Evolutionary conservation across 2,888 invertebrate species (phyloP), one percentile per base, ranked within the genome.

Genomic region (Dryobotodes eremita): DNA sequence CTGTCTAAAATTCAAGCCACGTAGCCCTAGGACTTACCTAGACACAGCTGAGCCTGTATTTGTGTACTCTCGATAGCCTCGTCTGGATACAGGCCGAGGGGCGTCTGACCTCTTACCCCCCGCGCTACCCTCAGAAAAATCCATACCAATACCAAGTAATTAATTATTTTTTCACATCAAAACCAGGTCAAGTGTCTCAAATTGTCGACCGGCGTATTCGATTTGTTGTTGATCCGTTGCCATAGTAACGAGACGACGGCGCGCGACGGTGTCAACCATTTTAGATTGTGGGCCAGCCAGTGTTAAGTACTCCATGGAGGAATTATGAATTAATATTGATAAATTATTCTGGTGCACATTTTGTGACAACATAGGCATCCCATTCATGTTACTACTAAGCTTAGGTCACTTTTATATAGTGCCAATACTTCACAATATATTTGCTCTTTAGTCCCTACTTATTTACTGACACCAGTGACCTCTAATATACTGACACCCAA

Each of bases 101-200:
- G 92, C 92, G 80, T 94, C 95, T 42, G 92, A 78, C 76, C 95
- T 92, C 75, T 93, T 93, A 71, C 91, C 91, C 86, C 92, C 94
- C 86, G 91, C 91, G 61, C 93, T 94, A 88, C 93, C 92, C 77
- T 96, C 96, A 83, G 95, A 95, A 95, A 93, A 96, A 96, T 96
- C 96, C 97, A 96, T 96, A 96, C 91, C 75, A 82, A 80, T 69
- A 79, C 64, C 66, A 75, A 80, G 53, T 87, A 88, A 89, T 88
- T 89, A 89, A 65, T 78, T 92, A 82, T 73, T 92, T 92, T 92
- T 93, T 91, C 91, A 91, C 90, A 89, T 42, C 2, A 42, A 42
- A 87, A 89, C 80, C 88, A 79, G 90, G 92, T 92, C 92, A 93
- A 89, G 85, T 88, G 85, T 79, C 70, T 86, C 82, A 71, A 83